phyloP scores from a whole-genome alignment of 2,113 vertebrate genomes.

The Calidris pygmaea region DNA sequence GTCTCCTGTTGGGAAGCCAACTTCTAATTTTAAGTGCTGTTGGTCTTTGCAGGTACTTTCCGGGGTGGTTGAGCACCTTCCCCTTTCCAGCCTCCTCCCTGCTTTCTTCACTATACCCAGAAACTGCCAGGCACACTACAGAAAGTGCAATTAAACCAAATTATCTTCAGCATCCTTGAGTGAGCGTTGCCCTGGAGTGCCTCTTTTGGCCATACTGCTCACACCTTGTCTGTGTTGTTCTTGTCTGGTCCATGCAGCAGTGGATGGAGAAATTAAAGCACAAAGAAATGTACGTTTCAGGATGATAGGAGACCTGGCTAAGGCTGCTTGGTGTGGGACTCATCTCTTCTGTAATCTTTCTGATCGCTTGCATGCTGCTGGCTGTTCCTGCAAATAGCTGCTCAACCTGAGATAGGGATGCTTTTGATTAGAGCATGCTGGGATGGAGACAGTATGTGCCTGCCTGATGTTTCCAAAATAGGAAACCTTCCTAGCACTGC shows the following conservation, averaged over 20 bases:
- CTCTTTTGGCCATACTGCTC: not conserved
- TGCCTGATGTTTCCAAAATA: slow-evolving; percentile 43
- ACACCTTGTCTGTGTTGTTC: not conserved
- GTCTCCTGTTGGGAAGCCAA: not conserved
- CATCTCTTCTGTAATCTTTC: not conserved
- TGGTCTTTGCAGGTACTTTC: not conserved
- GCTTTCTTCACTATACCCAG: not conserved
- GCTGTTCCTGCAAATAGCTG: slow-evolving; percentile 8
- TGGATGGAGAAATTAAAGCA: not conserved
- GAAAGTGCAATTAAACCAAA: not conserved
- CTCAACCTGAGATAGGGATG: slow-evolving; percentile 20
- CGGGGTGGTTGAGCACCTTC: not conserved
- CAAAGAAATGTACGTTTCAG: fast-evolving
- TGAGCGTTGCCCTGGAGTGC: not conserved
- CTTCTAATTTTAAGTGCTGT: not conserved
- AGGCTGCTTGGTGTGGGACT: not conserved
- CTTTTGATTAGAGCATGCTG: slow-evolving; percentile 48
- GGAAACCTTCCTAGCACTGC: not conserved
- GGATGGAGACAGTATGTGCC: slow-evolving; percentile 29
- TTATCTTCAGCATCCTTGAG: not conserved
- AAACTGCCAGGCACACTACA: not conserved
- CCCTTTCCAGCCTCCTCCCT: not conserved
- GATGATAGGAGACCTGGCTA: not conserved
- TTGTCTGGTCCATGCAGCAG: fast-evolving
- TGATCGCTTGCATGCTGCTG: not conserved